Conservation (phyloP, 1,140 invertebrate species). For the Drosophila pseudoobscura region DNA sequence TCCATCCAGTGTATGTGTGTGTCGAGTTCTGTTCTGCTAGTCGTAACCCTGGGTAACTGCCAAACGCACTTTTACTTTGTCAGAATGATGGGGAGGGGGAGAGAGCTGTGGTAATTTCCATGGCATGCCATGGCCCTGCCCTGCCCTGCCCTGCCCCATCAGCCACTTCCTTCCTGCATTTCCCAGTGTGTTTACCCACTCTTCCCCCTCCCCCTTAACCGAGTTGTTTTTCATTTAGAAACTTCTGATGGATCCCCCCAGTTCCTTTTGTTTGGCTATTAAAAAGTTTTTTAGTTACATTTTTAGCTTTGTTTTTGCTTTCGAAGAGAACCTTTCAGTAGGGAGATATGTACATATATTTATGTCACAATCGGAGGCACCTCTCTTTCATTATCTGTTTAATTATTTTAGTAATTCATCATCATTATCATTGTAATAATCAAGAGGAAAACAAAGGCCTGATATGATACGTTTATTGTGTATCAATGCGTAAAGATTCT, state of each 20-base stretch:
- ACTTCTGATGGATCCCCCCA: constrained; percentile 33
- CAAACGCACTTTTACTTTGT: constrained; percentile 66
- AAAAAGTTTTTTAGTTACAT: constrained; percentile 50
- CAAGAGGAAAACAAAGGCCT: no score
- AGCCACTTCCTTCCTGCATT: constrained; percentile 72
- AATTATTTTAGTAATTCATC: constrained; percentile 31
- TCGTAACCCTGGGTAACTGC: constrained; percentile 57
- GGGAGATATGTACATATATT: not conserved
- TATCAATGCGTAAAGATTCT: constrained; percentile 16
- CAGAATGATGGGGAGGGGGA: not conserved
- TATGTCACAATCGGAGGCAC: constrained; percentile 15
- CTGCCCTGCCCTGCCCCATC: constrained; percentile 31
- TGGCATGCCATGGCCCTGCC: not conserved
- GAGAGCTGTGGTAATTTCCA: constrained; percentile 51
- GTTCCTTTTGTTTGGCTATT: constrained; percentile 56
- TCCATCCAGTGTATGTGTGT: constrained; percentile 7
- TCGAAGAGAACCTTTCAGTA: constrained; percentile 1
- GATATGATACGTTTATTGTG: constrained; percentile 2
- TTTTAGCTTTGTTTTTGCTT: constrained; percentile 2
- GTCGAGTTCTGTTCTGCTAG: not conserved
- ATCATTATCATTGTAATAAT: no score
- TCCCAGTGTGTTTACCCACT: constrained; percentile 36
- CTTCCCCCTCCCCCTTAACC: not conserved
- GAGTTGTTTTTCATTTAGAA: constrained; percentile 56
- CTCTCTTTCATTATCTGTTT: constrained; percentile 6